These are phyloP conservation scores for Fulmarus glacialis DNA, from an alignment of 2,113 vertebrate species.

Conservation along the genomic window DNA sequence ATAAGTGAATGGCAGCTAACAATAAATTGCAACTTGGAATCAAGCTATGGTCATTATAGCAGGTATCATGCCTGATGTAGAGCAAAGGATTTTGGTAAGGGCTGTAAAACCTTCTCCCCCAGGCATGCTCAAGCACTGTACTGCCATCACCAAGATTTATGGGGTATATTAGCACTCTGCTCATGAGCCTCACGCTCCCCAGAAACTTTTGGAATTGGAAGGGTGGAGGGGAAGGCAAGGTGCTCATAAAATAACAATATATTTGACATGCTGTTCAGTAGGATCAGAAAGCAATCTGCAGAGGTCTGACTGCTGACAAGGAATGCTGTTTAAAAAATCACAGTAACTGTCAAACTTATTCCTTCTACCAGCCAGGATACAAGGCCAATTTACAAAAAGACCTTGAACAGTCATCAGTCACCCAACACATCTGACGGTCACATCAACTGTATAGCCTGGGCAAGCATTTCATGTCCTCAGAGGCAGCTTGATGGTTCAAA, in stretches of 20 bases:
- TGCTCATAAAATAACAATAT: slow-evolving; percentile 50
- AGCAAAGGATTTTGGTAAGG: not conserved
- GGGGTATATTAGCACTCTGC: not conserved
- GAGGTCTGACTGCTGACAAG: slow-evolving; percentile 34
- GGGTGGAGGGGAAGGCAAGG: not conserved
- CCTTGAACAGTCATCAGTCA: slow-evolving; percentile 29
- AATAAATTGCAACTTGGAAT: not conserved
- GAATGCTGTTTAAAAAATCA: slow-evolving; percentile 45
- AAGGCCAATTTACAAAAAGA: slow-evolving; percentile 38
- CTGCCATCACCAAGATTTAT: not conserved
- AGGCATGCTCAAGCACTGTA: not conserved
- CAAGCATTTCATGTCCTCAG: not conserved
- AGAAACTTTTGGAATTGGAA: slow-evolving; percentile 37
- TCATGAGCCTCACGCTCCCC: not conserved
- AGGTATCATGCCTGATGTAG: not conserved
- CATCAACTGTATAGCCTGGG: not conserved
- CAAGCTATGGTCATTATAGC: not conserved
- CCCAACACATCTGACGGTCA: not conserved
- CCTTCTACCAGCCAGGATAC: slow-evolving; percentile 6
- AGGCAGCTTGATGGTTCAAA: not conserved
- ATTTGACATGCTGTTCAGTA: slow-evolving; percentile 13
- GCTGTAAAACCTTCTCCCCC: not conserved
- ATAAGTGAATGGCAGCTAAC: not conserved
- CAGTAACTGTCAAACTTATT: slow-evolving; percentile 15
- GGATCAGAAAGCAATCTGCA: slow-evolving; percentile 50